These are phyloP conservation scores for Planiliza haematocheilus DNA, from an alignment of 2,113 vertebrate genomes.

Conservation along the genomic window DNA sequence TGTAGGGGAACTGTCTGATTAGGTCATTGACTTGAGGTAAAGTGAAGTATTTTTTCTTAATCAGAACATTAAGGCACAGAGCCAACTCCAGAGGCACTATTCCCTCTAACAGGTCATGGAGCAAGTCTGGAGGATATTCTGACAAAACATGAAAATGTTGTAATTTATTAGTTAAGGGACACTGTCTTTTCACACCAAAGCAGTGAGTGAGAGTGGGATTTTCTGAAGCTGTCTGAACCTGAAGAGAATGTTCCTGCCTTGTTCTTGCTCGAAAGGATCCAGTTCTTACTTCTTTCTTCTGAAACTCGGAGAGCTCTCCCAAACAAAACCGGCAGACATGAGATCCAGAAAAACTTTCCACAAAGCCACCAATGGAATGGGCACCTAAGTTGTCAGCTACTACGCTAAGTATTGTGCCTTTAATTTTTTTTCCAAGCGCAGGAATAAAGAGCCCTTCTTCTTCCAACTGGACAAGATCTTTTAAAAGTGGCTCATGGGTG, in stretches of 20 bases:
- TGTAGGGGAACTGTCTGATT: neutral
- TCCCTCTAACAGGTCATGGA: conserved; percentile 1
- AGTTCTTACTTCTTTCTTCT: too few relatives aligned
- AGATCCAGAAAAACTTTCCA: conserved; percentile 22
- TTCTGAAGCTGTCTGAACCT: neutral
- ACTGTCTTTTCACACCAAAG: conserved; percentile 5
- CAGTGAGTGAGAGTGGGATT: neutral
- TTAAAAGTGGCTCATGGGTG: conserved; percentile 23
- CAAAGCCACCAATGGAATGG: conserved; percentile 25
- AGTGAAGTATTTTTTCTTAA: conserved; percentile 48
- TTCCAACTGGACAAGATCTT: conserved; percentile 35
- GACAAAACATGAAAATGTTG: conserved; percentile 15
- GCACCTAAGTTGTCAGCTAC: conserved; percentile 30
- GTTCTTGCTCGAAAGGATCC: neutral
- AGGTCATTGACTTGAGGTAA: neutral
- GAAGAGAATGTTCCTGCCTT: neutral
- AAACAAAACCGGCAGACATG: conserved; percentile 36
- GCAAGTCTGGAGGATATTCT: conserved; percentile 4
- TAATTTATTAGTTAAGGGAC: neutral
- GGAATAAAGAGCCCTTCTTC: conserved; percentile 17
- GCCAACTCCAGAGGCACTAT: neutral
- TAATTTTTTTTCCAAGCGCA: conserved; percentile 8
- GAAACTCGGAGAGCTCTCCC: neutral
- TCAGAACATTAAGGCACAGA: conserved; percentile 4
- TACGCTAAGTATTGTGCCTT: conserved; percentile 15